phyloP scores from a whole-genome alignment of 2,797 vertebrate species.

The Xyrichtys novacula region DNA sequence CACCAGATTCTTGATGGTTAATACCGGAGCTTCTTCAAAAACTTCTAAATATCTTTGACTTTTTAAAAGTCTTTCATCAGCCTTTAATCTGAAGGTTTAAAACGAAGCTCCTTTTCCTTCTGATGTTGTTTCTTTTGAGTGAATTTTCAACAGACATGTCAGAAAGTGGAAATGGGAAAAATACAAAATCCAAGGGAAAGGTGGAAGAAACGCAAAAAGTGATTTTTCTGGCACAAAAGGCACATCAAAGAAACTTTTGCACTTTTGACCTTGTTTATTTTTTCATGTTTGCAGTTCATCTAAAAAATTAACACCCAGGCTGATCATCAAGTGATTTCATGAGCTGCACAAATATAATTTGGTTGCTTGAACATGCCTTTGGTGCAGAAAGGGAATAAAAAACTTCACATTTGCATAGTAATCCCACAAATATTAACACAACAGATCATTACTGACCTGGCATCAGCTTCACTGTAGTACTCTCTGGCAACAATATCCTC shows the following conservation, averaged over 20 bases:
- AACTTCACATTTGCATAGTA: neutral
- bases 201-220: neutral
- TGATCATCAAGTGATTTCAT: neutral
- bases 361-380: conserved; percentile 35
- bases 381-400: neutral
- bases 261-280: neutral
- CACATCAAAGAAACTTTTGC: conserved; percentile 14
- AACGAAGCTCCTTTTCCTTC: too few relatives aligned
- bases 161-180: conserved; percentile 13
- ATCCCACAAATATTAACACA: neutral
- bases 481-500: conserved; percentile 99
- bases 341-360: neutral
- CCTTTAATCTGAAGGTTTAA: too few relatives aligned
- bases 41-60: too few relatives aligned
- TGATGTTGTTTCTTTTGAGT: conserved; percentile 14
- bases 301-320: neutral
- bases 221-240: conserved; percentile 21
- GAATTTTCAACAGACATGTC: conserved; percentile 6
- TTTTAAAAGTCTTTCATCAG: too few relatives aligned
- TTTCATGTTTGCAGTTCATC: neutral
- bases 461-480: conserved; percentile 98
- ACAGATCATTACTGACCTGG: conserved; percentile 89
- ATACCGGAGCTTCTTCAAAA: too few relatives aligned
- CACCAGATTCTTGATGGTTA: neutral
- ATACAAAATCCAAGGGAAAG: conserved; percentile 5